Evolutionary conservation across 2,797 vertebrate species (phyloP), one percentile per base, ranked within the genome.

Genomic region (Melanotaenia nigrans): DNA sequence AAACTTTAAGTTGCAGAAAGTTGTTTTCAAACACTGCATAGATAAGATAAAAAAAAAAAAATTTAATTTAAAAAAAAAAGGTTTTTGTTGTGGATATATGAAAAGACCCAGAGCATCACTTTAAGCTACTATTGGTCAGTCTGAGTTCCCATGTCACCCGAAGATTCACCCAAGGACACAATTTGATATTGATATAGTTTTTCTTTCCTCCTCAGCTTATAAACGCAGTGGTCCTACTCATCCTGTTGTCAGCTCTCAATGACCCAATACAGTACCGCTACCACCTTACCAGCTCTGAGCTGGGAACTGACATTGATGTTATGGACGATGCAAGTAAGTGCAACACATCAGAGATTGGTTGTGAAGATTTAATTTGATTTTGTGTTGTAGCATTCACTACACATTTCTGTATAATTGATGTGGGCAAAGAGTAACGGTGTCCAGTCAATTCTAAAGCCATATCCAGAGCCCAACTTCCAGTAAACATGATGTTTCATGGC

Each of bases 271-370:
- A 97, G 89, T 97, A 98, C 84, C 95, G 95, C 68, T 95, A 95
- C 92, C 95, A 94, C 89, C 95, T 99, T 74, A 95, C 96, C 78
- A 95, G 94, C 87, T 91, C 95, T 1, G 96, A 99, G 71, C 88
- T 98, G 58, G 96, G 96, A 33, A 95, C 95, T 32, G 96, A 98
- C 92, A 94, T 97, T 49, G 96, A 98, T 76, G 96, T 98, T 89
- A 98, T 98, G 96, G 97, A 99, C 71, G 97, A 99, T 91, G 97
- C 97, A 90, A 99, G 97, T 99, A 94, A 96, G 98, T 96, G 81
- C 24, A 56, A 75, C 54, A 51, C 38, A 73, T 77, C 13, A 30
- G 25, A 55, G 14, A 14, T 55, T 28, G 25, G 25, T 28, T 25
- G 4, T 30, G 14, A 55, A 28, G 28, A 6, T 58, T 30, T n/a